Evolutionary conservation across 2,113 vertebrate genomes (phyloP).

Genomic region (Oncorhynchus tshawytscha): DNA sequence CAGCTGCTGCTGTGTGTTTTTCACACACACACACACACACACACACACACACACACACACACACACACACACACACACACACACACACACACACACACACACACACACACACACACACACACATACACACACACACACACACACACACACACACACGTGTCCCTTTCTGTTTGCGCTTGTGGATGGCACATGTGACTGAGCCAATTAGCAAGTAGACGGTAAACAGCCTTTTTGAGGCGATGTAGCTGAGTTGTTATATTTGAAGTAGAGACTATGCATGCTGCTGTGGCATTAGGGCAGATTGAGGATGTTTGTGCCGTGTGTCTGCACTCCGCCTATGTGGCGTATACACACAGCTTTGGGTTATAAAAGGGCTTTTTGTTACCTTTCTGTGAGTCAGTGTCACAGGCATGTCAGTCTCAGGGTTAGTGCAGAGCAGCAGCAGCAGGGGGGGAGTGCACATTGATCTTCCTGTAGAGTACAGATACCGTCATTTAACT

Average conservation of each 20-base stretch:
- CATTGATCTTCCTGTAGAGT: slow-evolving; percentile 20
- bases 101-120: slow-evolving; percentile 25
- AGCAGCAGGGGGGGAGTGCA: slow-evolving; percentile 53
- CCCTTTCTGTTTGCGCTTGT: slow-evolving; percentile 59
- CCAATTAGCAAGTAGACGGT: slow-evolving; percentile 71
- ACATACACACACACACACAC: background rate
- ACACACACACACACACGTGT: slow-evolving; percentile 28
- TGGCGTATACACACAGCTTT: slow-evolving; percentile 51
- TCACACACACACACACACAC: slow-evolving; percentile 1
- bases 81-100: slow-evolving; percentile 20
- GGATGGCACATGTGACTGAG: slow-evolving; percentile 71
- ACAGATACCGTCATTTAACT: slow-evolving; percentile 1
- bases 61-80: slow-evolving; percentile 9
- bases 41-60: slow-evolving; percentile 37
- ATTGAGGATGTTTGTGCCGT: slow-evolving; percentile 65
- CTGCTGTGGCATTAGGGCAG: slow-evolving; percentile 61
- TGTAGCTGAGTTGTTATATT: slow-evolving; percentile 52
- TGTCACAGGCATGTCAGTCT: slow-evolving; percentile 57
- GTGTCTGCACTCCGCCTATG: slow-evolving; percentile 62
- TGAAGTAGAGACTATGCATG: slow-evolving; percentile 62
- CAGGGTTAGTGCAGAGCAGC: slow-evolving; percentile 56
- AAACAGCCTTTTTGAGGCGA: slow-evolving; percentile 67
- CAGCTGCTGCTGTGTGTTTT: slow-evolving; percentile 71
- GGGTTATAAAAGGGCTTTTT: slow-evolving; percentile 53
- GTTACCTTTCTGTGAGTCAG: slow-evolving; percentile 50